Evolutionary conservation across 2,797 vertebrate genomes (phyloP).

Genomic region (Orientallactaga sibirica): DNA sequence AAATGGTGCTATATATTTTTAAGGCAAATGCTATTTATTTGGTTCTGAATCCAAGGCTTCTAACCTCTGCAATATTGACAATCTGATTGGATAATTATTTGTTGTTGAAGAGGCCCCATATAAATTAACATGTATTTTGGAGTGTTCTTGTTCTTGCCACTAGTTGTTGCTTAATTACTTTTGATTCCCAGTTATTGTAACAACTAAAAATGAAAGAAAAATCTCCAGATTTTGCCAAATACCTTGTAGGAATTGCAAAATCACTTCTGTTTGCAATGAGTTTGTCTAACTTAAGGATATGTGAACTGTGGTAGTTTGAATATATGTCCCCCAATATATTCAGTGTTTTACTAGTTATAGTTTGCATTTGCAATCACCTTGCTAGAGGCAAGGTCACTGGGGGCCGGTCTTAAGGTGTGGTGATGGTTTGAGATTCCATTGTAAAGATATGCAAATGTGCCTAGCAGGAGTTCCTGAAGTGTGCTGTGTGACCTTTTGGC

Average conservation of each 20-base stretch:
- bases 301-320: too few relatives aligned
- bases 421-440: too few relatives aligned
- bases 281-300: not conserved
- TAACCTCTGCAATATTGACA: not conserved
- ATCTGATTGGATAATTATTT: not conserved
- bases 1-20: not conserved
- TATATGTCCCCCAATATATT: too few relatives aligned
- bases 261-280: not conserved
- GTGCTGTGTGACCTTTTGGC: too few relatives aligned
- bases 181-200: not conserved
- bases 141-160: not conserved
- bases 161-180: not conserved
- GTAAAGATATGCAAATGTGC: too few relatives aligned
- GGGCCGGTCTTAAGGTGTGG: too few relatives aligned
- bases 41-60: not conserved
- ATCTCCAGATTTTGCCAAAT: not conserved
- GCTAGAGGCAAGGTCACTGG: too few relatives aligned
- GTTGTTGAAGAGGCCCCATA: not conserved
- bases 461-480: too few relatives aligned
- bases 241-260: not conserved
- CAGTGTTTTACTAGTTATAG: too few relatives aligned
- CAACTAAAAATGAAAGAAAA: not conserved
- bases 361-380: too few relatives aligned
- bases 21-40: slow-evolving; percentile 38
- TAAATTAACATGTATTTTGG: not conserved